These are phyloP conservation scores for Phasia obesa DNA, from an alignment of 2,888 invertebrate genomes.

Conservation along the genomic window DNA sequence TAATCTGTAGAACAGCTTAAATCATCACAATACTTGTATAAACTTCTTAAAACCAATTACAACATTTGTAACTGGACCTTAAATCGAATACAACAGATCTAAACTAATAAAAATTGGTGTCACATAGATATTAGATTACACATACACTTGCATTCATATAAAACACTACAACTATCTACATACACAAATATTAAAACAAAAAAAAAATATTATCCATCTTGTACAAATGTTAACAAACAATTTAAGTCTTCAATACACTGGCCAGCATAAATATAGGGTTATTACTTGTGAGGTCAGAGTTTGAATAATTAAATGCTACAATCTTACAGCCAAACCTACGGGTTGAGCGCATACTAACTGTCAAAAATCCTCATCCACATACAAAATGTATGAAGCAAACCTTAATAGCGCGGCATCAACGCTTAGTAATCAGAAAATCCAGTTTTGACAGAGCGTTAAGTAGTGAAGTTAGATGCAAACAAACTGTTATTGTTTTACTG, in stretches of 20 bases:
- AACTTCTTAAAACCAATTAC: constrained; percentile 51
- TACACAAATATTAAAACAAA: constrained; percentile 25
- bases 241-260: constrained; percentile 38
- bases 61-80: constrained; percentile 28
- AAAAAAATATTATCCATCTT: constrained; percentile 54
- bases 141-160: constrained; percentile 1
- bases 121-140: constrained; percentile 5
- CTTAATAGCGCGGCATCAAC: too few species aligned
- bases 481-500: too few species aligned
- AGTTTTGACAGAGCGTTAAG: too few species aligned
- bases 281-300: too few species aligned
- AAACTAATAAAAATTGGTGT: constrained; percentile 51
- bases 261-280: constrained; percentile 35
- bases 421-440: too few species aligned
- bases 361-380: too few species aligned
- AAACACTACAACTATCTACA: neutral
- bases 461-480: too few species aligned
- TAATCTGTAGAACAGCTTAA: constrained; percentile 53
- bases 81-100: constrained; percentile 51
- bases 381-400: too few species aligned
- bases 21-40: constrained; percentile 41
- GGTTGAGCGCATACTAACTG: too few species aligned
- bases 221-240: constrained; percentile 64
- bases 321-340: too few species aligned
- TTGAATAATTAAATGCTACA: too few species aligned